These are phyloP conservation scores for Salvelinus namaycush DNA, from an alignment of 2,113 vertebrate species.

Conservation along the genomic window DNA sequence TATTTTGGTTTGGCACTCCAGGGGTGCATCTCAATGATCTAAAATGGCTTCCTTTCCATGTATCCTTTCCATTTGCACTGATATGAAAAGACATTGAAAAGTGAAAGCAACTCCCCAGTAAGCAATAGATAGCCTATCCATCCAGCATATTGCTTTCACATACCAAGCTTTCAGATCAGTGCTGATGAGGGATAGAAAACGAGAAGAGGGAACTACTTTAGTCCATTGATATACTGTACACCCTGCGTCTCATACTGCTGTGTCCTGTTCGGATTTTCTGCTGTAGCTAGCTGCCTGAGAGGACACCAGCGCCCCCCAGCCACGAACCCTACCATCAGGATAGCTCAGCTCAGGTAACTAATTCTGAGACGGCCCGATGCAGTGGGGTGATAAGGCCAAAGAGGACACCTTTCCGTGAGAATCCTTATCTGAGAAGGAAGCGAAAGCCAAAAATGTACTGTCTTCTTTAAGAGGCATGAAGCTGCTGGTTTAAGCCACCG, in stretches of 20 bases:
- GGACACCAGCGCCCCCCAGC: neutral
- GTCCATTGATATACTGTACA: neutral
- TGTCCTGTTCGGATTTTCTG: neutral
- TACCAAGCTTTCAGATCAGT: neutral
- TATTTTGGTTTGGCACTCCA: constrained; percentile 1
- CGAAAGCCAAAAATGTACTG: constrained; percentile 59
- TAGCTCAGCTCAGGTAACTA: constrained; percentile 3
- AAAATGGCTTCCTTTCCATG: neutral
- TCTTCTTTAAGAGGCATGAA: constrained; percentile 62
- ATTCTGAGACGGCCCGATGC: constrained; percentile 43
- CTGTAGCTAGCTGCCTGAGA: neutral
- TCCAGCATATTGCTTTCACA: neutral
- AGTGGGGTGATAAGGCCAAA: constrained; percentile 33
- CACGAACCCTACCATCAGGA: neutral
- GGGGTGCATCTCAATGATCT: neutral
- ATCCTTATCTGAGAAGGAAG: constrained; percentile 66
- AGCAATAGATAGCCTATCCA: neutral
- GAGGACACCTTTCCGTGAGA: constrained; percentile 60
- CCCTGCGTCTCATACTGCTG: neutral
- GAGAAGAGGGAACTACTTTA: neutral
- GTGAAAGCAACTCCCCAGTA: neutral
- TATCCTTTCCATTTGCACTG: neutral
- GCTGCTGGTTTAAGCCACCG: constrained; percentile 57
- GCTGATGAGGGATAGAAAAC: neutral
- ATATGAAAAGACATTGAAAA: neutral